Evolutionary conservation across 2,113 vertebrate genomes (phyloP), one percentile per base, ranked within the genome.

Genomic region (Hypomesus transpacificus): DNA sequence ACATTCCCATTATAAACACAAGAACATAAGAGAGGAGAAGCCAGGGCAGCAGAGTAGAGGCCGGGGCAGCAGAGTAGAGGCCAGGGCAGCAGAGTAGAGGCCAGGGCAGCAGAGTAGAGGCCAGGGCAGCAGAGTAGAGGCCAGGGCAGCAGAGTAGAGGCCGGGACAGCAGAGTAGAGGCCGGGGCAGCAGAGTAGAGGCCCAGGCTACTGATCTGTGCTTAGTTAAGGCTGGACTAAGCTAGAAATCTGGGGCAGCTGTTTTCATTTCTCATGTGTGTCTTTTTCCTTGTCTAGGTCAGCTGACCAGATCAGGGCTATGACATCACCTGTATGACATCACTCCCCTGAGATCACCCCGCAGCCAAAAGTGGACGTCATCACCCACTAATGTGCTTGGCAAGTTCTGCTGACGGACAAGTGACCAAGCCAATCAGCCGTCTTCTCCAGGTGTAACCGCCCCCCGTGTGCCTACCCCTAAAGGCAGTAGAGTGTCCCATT

Each of bases 311-410:
- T 74, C 4, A 67, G 85, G 74, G 76, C 75, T 87, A 73, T 69
- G 70, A 78, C 66, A 92, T 93, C 91, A 91, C 88, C 84, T 82
- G 68, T n/a, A 51, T 75, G 77, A 82, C 86, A 73, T 71, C 59
- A 14, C 71, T 73, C 76, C 87, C 82, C 76, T 20, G 65, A 82
- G 82, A 72, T 85, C 76, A 61, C 75, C 79, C 69, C 82, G 74
- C 86, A 85, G 76, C 87, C 83, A 82, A 79, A 76, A 80, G 76
- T 63, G 60, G 73, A 50, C 21, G 1, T 56, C 80, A 61, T 69
- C 82, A 53, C 65, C 69, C 66, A 50, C 14, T 75, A 84, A 81
- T 74, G 84, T 74, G 84, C 83, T 82, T 73, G 88, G 77, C 69
- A 71, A 75, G 76, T 79, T 78, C 61, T 31, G 75, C 74, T 86